Evolutionary conservation across 1,140 invertebrate genomes (phyloP), one percentile per base, ranked within the genome.

Genomic region (Cotesia glomerata): DNA sequence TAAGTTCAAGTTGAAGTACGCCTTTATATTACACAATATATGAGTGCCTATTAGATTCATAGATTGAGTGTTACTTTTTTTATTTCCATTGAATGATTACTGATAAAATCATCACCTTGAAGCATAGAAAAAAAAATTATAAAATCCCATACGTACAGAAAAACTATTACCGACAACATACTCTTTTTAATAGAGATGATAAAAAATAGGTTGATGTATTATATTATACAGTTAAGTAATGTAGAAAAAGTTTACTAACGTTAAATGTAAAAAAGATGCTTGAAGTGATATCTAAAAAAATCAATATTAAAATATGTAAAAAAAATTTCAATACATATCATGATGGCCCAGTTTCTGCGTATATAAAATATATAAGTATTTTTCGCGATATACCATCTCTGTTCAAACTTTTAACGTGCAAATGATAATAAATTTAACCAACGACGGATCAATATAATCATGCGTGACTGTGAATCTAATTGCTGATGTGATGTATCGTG

Each of bases 311-410:
- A 18, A 59, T 59, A 45, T 54, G 26, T 39, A 69, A 61, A 65
- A 61, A 61, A 45, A 11, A 71, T 59, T 51, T 62, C 1, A 7
- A 32, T 52, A 34, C 39, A 32, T 34, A 71, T 71, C 69, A 56
- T 32, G 69, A 71, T 71, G 69, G 11, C 61, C 69, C 51, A 56
- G 69, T 36, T 71, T 56, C 51, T 65, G 0, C 26, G 49, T 18
- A 65, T 18, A 18, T 16, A 13, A 26, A 36, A 49, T 65, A 35
- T 39, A 39, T 36, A n/a, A 35, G n/a, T 3, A 36, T 51, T 49
- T 45, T 62, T 62, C 26, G 56, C 36, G 16, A 69, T 59, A 69
- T 45, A 39, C 14, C 36, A 14, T 62, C 16, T 39, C 11, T 35
- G 18, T 45, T 58, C 45, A 69, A 69, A 14, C 9, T 45, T 45